Evolutionary conservation across 2,797 vertebrate genomes (phyloP).

Genomic region (Esox masquinongy): DNA sequence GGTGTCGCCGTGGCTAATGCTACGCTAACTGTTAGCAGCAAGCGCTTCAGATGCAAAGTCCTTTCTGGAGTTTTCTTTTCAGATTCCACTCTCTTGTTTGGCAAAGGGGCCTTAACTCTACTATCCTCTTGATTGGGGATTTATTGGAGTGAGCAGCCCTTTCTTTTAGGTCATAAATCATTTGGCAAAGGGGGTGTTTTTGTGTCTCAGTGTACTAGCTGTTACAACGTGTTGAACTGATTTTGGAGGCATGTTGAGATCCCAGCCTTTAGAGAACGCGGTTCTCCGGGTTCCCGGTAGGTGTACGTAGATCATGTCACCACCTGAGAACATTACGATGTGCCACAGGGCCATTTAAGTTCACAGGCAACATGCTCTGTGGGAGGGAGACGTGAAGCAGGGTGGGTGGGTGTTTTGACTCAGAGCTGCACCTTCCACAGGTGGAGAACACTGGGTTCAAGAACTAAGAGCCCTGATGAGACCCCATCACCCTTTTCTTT

Average conservation of each 20-base stretch:
- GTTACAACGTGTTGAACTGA: no score
- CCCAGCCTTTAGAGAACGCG: no score
- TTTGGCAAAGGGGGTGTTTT: no score
- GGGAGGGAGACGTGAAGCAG: background rate
- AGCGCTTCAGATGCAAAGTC: conserved; percentile 34
- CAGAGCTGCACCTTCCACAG: conserved; percentile 6
- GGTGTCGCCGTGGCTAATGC: conserved; percentile 66
- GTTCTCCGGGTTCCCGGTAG: background rate
- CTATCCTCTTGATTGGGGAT: background rate
- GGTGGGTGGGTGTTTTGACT: background rate
- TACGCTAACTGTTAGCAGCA: conserved; percentile 58
- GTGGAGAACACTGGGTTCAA: conserved; percentile 21
- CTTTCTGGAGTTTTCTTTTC: conserved; percentile 60
- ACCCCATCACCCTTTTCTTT: conserved; percentile 42
- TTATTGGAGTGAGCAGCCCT: background rate
- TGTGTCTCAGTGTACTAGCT: no score
- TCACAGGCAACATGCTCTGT: conserved; percentile 22
- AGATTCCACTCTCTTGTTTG: conserved; percentile 62
- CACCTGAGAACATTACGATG: conserved; percentile 32
- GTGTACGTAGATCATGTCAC: conserved; percentile 15
- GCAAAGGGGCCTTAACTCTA: conserved; percentile 35
- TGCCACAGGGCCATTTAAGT: conserved; percentile 18
- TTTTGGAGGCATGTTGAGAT: no score
- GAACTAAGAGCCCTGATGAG: conserved; percentile 38
- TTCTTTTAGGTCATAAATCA: background rate